Conservation (phyloP, 1,140 invertebrate genomes). For the Drosophila willistoni region DNA sequence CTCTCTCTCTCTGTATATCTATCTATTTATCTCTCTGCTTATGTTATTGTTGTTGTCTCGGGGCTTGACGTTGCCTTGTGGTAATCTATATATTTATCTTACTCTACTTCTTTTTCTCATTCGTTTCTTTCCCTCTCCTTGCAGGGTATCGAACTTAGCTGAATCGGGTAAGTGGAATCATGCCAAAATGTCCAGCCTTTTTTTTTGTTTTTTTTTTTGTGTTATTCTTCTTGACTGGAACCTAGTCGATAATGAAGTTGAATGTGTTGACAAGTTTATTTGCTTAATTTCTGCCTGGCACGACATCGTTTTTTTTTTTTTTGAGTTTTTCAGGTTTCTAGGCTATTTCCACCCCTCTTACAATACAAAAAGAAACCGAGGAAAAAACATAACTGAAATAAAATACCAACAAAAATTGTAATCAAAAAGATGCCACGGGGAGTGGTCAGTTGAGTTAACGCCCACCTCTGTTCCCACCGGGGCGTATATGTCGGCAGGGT, state of each 20-base stretch:
- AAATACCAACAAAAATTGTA: conserved; percentile 3
- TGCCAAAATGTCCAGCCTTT: conserved; percentile 26
- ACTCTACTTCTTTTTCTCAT: not conserved
- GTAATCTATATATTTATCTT: conserved; percentile 20
- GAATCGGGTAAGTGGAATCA: conserved; percentile 44
- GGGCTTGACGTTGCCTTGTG: conserved; percentile 12
- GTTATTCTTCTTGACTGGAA: not conserved
- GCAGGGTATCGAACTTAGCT: conserved; percentile 24
- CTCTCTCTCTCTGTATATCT: not conserved
- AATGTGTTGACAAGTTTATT: conserved; percentile 74
- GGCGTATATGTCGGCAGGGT: conserved; percentile 16
- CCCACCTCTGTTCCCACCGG: conserved; percentile 2
- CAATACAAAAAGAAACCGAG: not conserved
- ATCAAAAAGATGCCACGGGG: conserved; percentile 44
- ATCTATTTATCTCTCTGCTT: not conserved
- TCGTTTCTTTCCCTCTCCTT: conserved; percentile 1
- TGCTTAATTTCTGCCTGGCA: conserved; percentile 63
- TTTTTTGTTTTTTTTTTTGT: not conserved
- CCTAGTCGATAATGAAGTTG: conserved; percentile 63
- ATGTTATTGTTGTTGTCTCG: conserved; percentile 1
- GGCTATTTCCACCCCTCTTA: conserved; percentile 4
- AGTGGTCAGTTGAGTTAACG: conserved; percentile 23
- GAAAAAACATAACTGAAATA: not conserved
- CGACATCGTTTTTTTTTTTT: conserved; percentile 49
- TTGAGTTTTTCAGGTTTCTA: conserved; percentile 38